Evolutionary conservation across 1,140 invertebrate genomes (phyloP), one percentile per base, ranked within the genome.

Genomic region (Pseudachorutes palmiensis): DNA sequence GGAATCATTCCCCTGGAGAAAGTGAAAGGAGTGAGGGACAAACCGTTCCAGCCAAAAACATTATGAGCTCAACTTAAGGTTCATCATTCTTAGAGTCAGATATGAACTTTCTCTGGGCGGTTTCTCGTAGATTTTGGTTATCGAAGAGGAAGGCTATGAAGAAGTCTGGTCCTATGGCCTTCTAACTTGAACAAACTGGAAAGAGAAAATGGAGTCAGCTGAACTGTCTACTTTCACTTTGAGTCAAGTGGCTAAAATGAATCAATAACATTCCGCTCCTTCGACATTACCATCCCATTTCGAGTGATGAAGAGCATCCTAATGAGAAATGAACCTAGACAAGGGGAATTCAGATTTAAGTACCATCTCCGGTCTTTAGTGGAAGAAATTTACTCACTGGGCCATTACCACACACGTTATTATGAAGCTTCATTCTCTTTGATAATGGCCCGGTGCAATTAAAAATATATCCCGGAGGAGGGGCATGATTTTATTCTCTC

Each of bases 291-390:
- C 62, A 63, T 63, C 36, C 45, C 62, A 63, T 63, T 48, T 63
- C 41, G 62, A 36, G 62, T 63, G 41, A 63, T 64, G 31, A 29
- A 45, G 31, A 64, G 62, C 62, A 64, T 64, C 51, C 62, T 64
- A 64, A 64, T 64, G 62, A 64, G 62, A 64, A 55, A 33, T 31
- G 31, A 64, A 31, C 41, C 41, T 60, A 32, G 30, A 32, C 19
- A 32, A 61, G 29, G 59, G 12, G 32, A 16, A 12, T 61, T 32
- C 24, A 33, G 33, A 31, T 29, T 32, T 32, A 33, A 61, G 59
- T 33, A 61, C 36, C 36, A 29, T 45, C 33, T 60, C 58, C 36
- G 0, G 9, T 32, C n/a, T 33, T 32, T 29, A 31, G 1, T 22
- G 30, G 24, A 16, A 32, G n/a, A 32, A 30, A 60, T 60, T 60